These are phyloP conservation scores for Ageneiosus marmoratus DNA, from an alignment of 2,113 vertebrate genomes.

Conservation along the genomic window DNA sequence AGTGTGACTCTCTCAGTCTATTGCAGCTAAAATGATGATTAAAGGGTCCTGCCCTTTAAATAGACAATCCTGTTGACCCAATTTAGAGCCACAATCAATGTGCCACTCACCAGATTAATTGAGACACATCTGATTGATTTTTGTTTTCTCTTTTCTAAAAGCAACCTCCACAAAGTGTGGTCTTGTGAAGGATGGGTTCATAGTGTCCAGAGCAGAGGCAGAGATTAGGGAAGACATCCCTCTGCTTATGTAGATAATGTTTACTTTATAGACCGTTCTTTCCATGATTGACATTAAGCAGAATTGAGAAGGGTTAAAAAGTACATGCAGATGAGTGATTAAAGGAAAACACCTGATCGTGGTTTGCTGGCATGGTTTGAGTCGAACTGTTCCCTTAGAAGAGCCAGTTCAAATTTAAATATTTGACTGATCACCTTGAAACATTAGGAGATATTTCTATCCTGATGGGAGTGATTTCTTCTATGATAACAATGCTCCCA, in stretches of 20 bases:
- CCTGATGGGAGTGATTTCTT: background rate
- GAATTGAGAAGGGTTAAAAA: slow-evolving; percentile 9
- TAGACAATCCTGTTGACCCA: slow-evolving; percentile 81
- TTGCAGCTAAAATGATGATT: slow-evolving; percentile 78
- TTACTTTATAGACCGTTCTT: slow-evolving; percentile 7
- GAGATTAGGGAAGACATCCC: slow-evolving; percentile 10
- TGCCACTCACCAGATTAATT: slow-evolving; percentile 77
- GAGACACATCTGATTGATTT: slow-evolving; percentile 77
- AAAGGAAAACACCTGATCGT: background rate
- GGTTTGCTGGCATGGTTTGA: background rate
- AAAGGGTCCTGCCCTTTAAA: slow-evolving; percentile 82
- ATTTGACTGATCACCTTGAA: background rate
- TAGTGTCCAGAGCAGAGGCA: slow-evolving; percentile 10
- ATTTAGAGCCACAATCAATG: slow-evolving; percentile 81
- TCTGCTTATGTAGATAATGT: slow-evolving; percentile 14
- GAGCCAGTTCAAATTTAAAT: background rate
- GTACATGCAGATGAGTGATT: background rate
- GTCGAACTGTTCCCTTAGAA: background rate
- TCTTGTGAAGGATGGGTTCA: slow-evolving; percentile 28
- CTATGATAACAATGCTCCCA: background rate
- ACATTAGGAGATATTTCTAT: too few species aligned
- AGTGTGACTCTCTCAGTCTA: slow-evolving; percentile 57
- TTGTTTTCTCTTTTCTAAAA: slow-evolving; percentile 54
- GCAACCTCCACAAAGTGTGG: slow-evolving; percentile 51
- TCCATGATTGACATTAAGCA: slow-evolving; percentile 5